These are phyloP conservation scores for Unio delphinus DNA, from an alignment of 2,888 invertebrate genomes.

Conservation along the genomic window DNA sequence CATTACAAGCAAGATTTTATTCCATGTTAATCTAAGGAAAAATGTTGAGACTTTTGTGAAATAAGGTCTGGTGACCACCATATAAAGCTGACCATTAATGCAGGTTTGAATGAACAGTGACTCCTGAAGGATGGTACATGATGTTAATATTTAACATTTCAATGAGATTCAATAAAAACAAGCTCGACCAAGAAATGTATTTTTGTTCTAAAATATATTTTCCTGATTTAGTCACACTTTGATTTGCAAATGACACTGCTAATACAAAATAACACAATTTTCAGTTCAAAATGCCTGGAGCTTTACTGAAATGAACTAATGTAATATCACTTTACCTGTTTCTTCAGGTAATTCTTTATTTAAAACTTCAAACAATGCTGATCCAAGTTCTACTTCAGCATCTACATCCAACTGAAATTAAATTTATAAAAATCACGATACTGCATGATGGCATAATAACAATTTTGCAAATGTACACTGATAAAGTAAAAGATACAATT, in stretches of 20 bases:
- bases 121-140: too few species aligned
- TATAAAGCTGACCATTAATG: too few species aligned
- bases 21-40: too few species aligned
- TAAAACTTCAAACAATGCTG: slow-evolving; percentile 44
- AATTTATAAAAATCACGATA: neutral
- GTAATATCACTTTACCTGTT: slow-evolving; percentile 28
- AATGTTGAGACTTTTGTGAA: too few species aligned
- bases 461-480: too few species aligned
- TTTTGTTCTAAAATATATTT: neutral
- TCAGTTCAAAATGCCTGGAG: neutral
- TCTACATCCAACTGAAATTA: slow-evolving; percentile 35
- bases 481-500: too few species aligned
- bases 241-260: neutral
- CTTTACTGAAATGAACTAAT: neutral
- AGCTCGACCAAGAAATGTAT: neutral
- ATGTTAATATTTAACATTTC: too few species aligned
- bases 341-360: slow-evolving; percentile 37
- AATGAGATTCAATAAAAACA: too few species aligned
- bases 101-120: too few species aligned
- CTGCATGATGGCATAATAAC: neutral
- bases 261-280: neutral
- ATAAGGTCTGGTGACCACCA: too few species aligned
- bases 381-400: slow-evolving; percentile 41
- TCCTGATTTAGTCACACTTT: neutral
- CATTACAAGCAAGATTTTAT: too few species aligned